These are phyloP conservation scores for Stegodyphus dumicola DNA, from an alignment of 1,140 invertebrate species.

Conservation along the genomic window DNA sequence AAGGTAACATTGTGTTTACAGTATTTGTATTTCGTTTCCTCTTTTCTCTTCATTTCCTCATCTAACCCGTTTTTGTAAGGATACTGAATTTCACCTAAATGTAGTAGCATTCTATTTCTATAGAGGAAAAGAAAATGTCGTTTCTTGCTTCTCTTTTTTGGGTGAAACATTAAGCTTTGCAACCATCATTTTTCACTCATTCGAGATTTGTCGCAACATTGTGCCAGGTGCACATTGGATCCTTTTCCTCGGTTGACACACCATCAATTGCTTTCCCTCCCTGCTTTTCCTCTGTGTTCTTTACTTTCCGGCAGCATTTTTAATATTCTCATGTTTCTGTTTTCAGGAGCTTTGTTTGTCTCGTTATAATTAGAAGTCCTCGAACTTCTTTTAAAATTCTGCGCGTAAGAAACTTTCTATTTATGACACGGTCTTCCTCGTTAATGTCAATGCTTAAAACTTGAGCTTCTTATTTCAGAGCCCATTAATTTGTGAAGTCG, in stretches of 20 bases:
- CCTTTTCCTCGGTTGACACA: neutral
- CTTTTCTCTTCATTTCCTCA: too few relatives aligned
- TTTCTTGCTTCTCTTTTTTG: conserved; percentile 1
- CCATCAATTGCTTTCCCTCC: neutral
- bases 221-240: neutral
- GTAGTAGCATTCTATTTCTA: neutral
- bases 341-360: neutral
- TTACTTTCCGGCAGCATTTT: neutral
- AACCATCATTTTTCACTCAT: conserved; percentile 42
- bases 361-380: neutral
- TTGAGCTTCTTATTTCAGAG: neutral
- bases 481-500: too few relatives aligned
- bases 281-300: neutral
- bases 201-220: conserved; percentile 4
- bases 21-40: too few relatives aligned
- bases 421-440: neutral
- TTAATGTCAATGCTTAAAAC: neutral
- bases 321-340: neutral
- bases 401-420: neutral
- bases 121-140: neutral
- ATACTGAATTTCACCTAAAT: neutral
- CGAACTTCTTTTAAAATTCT: neutral
- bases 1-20: too few relatives aligned
- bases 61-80: neutral
- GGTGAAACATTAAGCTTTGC: conserved; percentile 28